Conservation (phyloP, 2,797 vertebrate genomes). For the Liasis olivaceus region DNA sequence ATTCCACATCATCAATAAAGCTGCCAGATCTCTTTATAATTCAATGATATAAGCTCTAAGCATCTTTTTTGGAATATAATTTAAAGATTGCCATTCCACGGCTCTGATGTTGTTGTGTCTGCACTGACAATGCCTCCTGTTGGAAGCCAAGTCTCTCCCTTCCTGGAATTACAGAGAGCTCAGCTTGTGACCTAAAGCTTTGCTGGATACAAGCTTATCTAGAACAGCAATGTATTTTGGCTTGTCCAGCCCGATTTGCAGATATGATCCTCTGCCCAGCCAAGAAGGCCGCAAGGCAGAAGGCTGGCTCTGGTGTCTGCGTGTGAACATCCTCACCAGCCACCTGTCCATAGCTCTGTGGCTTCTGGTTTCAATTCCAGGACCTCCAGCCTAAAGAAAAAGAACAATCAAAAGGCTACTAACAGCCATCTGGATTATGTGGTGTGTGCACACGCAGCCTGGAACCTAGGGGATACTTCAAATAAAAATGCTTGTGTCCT, state of each 20-base stretch:
- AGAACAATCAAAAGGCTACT: background rate
- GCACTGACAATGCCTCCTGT: conserved; percentile 65
- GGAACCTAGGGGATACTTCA: background rate
- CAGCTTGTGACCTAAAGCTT: background rate
- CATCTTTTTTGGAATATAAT: conserved; percentile 70
- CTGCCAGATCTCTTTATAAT: conserved; percentile 73
- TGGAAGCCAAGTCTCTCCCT: conserved; percentile 12
- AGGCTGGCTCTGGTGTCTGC: background rate
- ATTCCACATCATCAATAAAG: conserved; percentile 77
- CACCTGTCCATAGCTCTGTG: background rate
- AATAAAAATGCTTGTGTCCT: background rate
- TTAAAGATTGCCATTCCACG: conserved; percentile 68
- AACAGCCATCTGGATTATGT: background rate
- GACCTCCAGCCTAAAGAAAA: background rate
- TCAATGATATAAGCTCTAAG: conserved; percentile 71
- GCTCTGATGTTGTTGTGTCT: conserved; percentile 48
- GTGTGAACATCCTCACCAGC: background rate
- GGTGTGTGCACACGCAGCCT: background rate
- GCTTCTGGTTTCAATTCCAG: background rate
- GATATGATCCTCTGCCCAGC: background rate
- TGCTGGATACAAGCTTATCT: too few species aligned
- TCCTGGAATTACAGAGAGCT: background rate
- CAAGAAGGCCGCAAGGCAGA: background rate
- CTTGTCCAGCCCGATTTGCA: too few species aligned
- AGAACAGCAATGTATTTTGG: background rate